Evolutionary conservation across 2,888 invertebrate genomes (phyloP).

Genomic region (Epinotia bilunana): DNA sequence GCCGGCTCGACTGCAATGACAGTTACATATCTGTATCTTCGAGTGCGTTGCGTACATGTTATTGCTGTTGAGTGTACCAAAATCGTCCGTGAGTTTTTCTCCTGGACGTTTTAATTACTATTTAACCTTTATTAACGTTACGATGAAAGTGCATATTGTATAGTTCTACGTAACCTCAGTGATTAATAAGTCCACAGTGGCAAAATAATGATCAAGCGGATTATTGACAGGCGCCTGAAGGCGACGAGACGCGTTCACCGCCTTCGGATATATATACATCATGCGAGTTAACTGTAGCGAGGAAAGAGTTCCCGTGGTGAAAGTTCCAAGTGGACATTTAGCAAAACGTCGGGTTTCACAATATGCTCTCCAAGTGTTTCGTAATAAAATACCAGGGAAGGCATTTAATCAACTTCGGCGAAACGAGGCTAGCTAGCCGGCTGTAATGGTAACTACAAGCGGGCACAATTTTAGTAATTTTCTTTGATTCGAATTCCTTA

Average conservation of each 20-base stretch:
- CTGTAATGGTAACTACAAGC: slow-evolving; percentile 42
- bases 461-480: slow-evolving; percentile 47
- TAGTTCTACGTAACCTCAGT: neutral
- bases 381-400: slow-evolving; percentile 63
- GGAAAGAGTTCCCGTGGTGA: slow-evolving; percentile 56
- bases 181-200: slow-evolving; percentile 17
- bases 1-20: too few species aligned
- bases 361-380: slow-evolving; percentile 58
- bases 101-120: too few species aligned
- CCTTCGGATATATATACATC: slow-evolving; percentile 35
- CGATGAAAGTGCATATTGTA: neutral
- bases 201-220: slow-evolving; percentile 17
- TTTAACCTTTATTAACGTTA: too few species aligned
- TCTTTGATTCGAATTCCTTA: slow-evolving; percentile 45
- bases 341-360: slow-evolving; percentile 59
- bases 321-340: slow-evolving; percentile 59
- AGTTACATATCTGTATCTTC: too few species aligned
- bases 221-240: slow-evolving; percentile 27
- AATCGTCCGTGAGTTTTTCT: too few species aligned
- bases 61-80: too few species aligned
- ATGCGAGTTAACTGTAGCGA: slow-evolving; percentile 28
- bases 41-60: too few species aligned
- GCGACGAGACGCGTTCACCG: slow-evolving; percentile 30
- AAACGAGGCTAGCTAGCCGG: slow-evolving; percentile 50
- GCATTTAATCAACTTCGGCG: slow-evolving; percentile 58